phyloP scores from a whole-genome alignment of 1,140 invertebrate species.

The Ceratosolen fusciceps region DNA sequence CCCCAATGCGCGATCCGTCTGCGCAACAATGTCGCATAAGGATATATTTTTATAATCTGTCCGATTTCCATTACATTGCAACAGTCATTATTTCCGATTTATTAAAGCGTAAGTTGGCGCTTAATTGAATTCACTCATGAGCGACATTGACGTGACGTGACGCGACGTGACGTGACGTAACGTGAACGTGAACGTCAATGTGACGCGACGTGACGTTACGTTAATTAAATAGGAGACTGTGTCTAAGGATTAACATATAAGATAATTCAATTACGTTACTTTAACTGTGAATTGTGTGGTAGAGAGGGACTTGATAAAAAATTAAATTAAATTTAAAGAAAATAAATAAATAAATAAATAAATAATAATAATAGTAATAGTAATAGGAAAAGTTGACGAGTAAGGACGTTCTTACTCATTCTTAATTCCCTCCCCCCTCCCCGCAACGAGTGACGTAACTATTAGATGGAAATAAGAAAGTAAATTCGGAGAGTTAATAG shows the following conservation, averaged over 20 bases:
- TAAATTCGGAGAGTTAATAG: too few relatives aligned
- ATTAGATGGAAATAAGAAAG: slow-evolving; percentile 11
- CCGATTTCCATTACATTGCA: slow-evolving; percentile 36
- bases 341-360: too few relatives aligned
- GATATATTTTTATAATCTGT: slow-evolving; percentile 20
- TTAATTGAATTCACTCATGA: slow-evolving; percentile 46
- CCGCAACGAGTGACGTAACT: too few relatives aligned
- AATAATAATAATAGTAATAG: too few relatives aligned
- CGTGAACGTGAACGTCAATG: too few relatives aligned
- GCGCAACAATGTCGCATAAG: slow-evolving; percentile 14
- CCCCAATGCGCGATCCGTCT: not conserved
- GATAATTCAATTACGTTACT: slow-evolving; percentile 45
- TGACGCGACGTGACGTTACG: slow-evolving; percentile 41
- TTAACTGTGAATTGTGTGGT: too few relatives aligned
- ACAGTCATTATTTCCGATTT: slow-evolving; percentile 44
- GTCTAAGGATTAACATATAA: slow-evolving; percentile 42
- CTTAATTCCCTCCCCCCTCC: too few relatives aligned
- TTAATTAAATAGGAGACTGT: slow-evolving; percentile 44
- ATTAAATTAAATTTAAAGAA: too few relatives aligned
- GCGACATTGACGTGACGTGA: slow-evolving; percentile 44
- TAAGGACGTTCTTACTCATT: too few relatives aligned
- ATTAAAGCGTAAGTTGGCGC: slow-evolving; percentile 6
- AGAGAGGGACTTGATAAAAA: too few relatives aligned
- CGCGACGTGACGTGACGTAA: too few relatives aligned
- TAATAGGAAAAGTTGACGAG: too few relatives aligned